These are phyloP conservation scores for Callopanchax toddi DNA, from an alignment of 2,113 vertebrate genomes.

Conservation along the genomic window DNA sequence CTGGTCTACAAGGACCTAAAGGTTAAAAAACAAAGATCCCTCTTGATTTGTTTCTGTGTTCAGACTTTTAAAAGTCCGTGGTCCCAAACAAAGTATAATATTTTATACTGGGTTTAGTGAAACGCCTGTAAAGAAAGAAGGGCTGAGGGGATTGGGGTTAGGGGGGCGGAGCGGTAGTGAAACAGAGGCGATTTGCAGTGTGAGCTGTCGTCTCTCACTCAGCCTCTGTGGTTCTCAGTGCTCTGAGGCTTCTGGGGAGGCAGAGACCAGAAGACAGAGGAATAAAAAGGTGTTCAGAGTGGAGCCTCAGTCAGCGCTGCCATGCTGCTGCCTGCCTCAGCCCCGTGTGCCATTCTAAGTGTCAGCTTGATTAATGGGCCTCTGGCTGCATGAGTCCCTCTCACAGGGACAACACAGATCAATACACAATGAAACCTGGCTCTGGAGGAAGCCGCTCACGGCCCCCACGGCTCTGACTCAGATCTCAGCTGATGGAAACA, in stretches of 20 bases:
- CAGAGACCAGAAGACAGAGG: constrained; percentile 18
- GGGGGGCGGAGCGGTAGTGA: neutral
- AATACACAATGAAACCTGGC: constrained; percentile 39
- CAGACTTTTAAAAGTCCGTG: no score
- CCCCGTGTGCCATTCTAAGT: constrained; percentile 42
- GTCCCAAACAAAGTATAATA: neutral
- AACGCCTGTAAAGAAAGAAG: neutral
- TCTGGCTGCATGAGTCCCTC: constrained; percentile 26
- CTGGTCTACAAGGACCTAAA: no score
- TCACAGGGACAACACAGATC: constrained; percentile 52
- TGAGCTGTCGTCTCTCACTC: constrained; percentile 25
- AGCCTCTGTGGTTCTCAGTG: constrained; percentile 9
- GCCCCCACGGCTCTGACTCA: neutral
- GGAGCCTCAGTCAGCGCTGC: constrained; percentile 8
- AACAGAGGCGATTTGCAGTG: neutral
- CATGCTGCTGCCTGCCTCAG: constrained; percentile 55
- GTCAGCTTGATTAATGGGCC: constrained; percentile 68
- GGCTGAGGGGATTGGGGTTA: constrained; percentile 5
- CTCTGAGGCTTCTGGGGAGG: constrained; percentile 1
- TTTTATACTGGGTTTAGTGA: neutral
- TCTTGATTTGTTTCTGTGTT: neutral
- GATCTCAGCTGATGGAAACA: constrained; percentile 33
- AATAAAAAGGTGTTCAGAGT: constrained; percentile 33
- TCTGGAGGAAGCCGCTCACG: constrained; percentile 3
- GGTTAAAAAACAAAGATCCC: no score